Evolutionary conservation across 2,113 vertebrate species (phyloP), one percentile per base, ranked within the genome.

Genomic region (Athene cunicularia): DNA sequence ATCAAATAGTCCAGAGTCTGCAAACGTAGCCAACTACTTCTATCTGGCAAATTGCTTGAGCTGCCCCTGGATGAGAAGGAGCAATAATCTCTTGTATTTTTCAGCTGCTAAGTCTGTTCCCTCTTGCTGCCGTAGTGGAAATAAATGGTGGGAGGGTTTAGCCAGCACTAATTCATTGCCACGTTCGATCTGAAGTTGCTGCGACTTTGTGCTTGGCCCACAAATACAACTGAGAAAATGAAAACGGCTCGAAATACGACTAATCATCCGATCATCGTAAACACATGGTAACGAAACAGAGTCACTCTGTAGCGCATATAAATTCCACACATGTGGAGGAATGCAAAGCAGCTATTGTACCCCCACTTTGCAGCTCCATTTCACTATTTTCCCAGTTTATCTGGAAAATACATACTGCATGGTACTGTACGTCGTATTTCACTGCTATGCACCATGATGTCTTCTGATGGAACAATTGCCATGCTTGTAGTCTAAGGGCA

Each of bases 381-480:
- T 86, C 94, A 93, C 90, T 95, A 11, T 76, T 93, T 95, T 83
- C 92, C 94, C 91, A 86, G 73, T 96, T 94, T 91, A 80, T 95
- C 93, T 95, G 95, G 92, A 96, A 97, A 95, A 93, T 92, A 94
- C 95, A 95, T 93, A 88, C 96, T 97, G 95, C 93, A 93, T 94
- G 96, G 95, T 95, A 95, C 97, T 95, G 94, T 95, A 86, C 97
- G 13, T 95, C 72, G 96, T 95, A 93, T 97, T 97, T 97, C 97
- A 97, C 97, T 91, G 97, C 97, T 97, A 94, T 95, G 97, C 97
- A 97, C 96, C 96, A 72, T 95, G 96, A 96, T 97, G 96, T 95
- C 95, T 95, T 97, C 96, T 62, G 37, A 49, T 45, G 91, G 95
- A 97, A 97, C 97, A 97, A 97, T 97, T 19, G 3, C 93, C 95